phyloP scores from a whole-genome alignment of 2,113 vertebrate genomes.

The Balaeniceps rex region DNA sequence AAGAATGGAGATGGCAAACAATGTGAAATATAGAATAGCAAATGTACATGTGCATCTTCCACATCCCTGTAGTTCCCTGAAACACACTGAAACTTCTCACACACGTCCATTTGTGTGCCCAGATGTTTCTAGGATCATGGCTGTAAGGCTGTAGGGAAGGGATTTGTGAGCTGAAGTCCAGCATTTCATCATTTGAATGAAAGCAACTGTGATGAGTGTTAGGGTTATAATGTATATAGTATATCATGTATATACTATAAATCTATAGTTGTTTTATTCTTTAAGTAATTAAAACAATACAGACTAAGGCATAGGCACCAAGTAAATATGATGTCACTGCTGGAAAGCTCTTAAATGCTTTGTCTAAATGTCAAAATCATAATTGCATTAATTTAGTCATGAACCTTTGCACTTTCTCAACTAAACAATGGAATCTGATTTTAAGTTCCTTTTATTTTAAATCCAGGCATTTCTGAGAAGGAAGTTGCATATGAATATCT shows the following conservation, averaged over 20 bases:
- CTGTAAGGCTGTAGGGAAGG: not conserved
- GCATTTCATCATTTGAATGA: not conserved
- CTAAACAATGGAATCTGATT: slow-evolving; percentile 34
- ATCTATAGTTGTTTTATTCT: not conserved
- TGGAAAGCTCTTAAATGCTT: slow-evolving; percentile 15
- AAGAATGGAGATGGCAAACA: not conserved
- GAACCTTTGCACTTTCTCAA: slow-evolving; percentile 42
- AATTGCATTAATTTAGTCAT: slow-evolving; percentile 12
- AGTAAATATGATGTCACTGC: not conserved
- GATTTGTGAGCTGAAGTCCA: not conserved
- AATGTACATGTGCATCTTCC: not conserved
- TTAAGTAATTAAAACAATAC: not conserved
- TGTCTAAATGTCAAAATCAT: slow-evolving; percentile 8
- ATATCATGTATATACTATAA: not conserved
- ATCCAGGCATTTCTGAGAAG: not conserved
- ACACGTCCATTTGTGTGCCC: not conserved
- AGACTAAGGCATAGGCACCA: not conserved
- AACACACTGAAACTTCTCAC: not conserved
- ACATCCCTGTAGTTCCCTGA: not conserved
- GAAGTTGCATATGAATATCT: slow-evolving; percentile 36
- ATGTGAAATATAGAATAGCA: not conserved
- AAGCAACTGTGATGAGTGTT: not conserved
- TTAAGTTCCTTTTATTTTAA: slow-evolving; percentile 55
- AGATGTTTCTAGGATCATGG: not conserved
- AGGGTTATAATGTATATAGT: not conserved